A percentile compares a stretch with the other conserved stretches of the same genome.
phyloP scores from a whole-genome alignment of 2,888 invertebrate species.

The Catotricha subobsoleta region DNA sequence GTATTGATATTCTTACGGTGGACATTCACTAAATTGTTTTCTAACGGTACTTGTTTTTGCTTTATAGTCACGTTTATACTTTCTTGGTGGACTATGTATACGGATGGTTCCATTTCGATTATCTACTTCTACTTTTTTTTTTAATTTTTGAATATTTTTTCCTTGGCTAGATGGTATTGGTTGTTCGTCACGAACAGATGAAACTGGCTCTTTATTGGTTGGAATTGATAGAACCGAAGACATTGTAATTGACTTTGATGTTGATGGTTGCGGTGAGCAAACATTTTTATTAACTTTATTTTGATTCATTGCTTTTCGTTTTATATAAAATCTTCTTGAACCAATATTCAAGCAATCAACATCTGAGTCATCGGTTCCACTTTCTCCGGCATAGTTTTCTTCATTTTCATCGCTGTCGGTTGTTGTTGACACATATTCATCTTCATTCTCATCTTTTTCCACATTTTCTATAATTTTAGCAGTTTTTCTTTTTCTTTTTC shows the following conservation, averaged over 20 bases:
- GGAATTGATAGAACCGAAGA: too few relatives aligned
- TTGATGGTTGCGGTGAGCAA: neutral
- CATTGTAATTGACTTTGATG: neutral
- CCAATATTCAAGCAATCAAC: neutral
- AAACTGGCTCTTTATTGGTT: neutral
- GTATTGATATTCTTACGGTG: too few relatives aligned
- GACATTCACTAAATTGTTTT: conserved; percentile 1
- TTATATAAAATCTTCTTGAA: neutral
- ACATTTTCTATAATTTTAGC: neutral
- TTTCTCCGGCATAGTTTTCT: neutral
- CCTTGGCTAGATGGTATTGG: neutral
- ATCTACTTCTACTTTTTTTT: neutral
- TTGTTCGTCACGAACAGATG: neutral
- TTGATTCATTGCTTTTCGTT: neutral
- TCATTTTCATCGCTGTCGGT: neutral
- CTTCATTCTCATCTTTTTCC: neutral
- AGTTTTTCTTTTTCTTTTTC: too few relatives aligned
- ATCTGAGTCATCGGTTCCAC: neutral
- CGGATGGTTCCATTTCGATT: neutral
- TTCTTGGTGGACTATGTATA: neutral
- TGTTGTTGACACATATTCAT: neutral
- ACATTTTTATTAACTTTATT: neutral
- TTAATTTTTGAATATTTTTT: too few relatives aligned
- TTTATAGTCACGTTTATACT: neutral
- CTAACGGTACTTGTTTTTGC: neutral